Conservation (phyloP, 1,140 invertebrate genomes). For the Monochamus saltuarius region DNA sequence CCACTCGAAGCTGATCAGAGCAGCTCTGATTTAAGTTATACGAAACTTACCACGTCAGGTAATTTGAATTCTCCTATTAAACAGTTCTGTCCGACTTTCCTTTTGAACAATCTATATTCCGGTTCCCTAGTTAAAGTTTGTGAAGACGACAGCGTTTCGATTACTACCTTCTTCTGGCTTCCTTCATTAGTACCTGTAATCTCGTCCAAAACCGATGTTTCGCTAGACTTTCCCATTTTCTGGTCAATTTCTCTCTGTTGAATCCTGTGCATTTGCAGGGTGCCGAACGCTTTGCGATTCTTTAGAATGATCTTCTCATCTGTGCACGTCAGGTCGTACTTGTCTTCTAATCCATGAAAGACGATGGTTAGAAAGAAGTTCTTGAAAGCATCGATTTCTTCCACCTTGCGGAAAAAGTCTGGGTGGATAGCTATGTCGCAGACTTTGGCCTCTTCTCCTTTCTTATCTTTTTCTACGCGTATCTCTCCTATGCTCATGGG, state of each 20-base stretch:
- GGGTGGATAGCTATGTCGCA: constrained; percentile 79
- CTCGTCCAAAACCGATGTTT: constrained; percentile 47
- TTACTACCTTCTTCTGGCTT: constrained; percentile 39
- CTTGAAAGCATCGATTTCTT: constrained; percentile 67
- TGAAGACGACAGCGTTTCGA: constrained; percentile 28
- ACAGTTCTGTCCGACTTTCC: constrained; percentile 44
- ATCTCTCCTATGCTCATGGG: constrained; percentile 87
- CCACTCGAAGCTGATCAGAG: too few species aligned
- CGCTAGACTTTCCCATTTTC: constrained; percentile 46
- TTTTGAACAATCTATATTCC: constrained; percentile 51
- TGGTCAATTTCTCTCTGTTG: constrained; percentile 64
- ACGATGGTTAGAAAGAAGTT: constrained; percentile 74
- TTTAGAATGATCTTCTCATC: constrained; percentile 61
- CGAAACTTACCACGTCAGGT: constrained; percentile 51
- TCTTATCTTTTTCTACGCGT: constrained; percentile 76
- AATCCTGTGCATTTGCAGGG: constrained; percentile 69
- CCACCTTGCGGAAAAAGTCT: constrained; percentile 68
- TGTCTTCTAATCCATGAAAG: constrained; percentile 73
- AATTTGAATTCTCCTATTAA: constrained; percentile 55
- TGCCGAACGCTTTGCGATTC: constrained; percentile 69
- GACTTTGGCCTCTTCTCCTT: constrained; percentile 65
- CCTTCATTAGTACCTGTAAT: constrained; percentile 50
- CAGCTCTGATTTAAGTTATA: too few species aligned
- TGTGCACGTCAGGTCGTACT: constrained; percentile 67
- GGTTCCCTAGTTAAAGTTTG: constrained; percentile 40